Evolutionary conservation across 2,113 vertebrate species (phyloP).

Genomic region (Embiotoca jacksoni): DNA sequence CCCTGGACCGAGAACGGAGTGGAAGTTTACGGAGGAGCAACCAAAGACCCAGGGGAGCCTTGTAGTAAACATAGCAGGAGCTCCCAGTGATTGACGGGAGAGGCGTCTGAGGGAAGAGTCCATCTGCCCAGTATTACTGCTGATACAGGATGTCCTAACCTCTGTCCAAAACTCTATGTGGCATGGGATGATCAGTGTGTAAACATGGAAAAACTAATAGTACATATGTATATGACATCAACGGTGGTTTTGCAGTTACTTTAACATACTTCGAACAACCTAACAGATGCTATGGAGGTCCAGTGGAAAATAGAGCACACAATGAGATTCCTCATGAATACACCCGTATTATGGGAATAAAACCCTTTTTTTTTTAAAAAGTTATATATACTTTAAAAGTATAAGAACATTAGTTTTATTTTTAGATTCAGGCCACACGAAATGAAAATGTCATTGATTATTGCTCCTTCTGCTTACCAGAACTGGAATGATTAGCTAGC

Average conservation of each 20-base stretch:
- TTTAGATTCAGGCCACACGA: neutral
- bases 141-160: conserved; percentile 10
- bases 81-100: conserved; percentile 66
- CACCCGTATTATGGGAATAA: no score
- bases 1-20: conserved; percentile 91
- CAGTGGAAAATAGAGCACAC: neutral
- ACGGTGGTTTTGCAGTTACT: conserved; percentile 14
- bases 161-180: neutral
- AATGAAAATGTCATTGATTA: neutral
- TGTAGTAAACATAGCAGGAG: conserved; percentile 88
- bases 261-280: conserved; percentile 9
- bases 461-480: neutral
- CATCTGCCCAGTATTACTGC: conserved; percentile 11
- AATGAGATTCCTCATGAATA: neutral
- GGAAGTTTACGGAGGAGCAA: conserved; percentile 91
- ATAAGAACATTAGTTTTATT: neutral
- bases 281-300: neutral
- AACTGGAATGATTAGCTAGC: neutral
- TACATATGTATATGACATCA: conserved; percentile 4
- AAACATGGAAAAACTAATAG: neutral
- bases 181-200: conserved; percentile 17
- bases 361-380: neutral
- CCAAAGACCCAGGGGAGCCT: conserved; percentile 86
- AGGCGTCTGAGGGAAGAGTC: neutral
- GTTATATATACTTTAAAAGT: neutral